phyloP scores from a whole-genome alignment of 2,113 vertebrate genomes.

The Chloropsis cyanopogon region DNA sequence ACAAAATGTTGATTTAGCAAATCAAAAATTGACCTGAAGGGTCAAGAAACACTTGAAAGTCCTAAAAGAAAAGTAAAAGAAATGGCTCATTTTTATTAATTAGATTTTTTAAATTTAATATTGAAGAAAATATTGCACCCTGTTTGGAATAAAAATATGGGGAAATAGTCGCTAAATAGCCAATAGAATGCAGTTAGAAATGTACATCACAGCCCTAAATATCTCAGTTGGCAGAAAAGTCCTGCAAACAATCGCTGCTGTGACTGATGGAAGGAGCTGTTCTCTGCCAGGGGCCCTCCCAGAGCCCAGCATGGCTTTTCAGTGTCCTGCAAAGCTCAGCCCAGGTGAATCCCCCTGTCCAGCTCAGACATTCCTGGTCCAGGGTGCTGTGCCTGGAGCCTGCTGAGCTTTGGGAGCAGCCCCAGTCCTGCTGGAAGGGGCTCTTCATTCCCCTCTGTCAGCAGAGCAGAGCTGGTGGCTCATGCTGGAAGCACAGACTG shows the following conservation, averaged over 20 bases:
- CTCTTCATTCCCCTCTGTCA: neutral
- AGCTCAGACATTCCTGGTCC: neutral
- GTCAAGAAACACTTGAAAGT: neutral
- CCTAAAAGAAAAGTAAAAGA: slow-evolving; percentile 8
- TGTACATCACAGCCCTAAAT: neutral
- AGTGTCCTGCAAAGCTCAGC: neutral
- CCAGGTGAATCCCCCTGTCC: neutral
- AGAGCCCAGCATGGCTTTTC: neutral
- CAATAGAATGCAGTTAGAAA: neutral
- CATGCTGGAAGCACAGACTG: neutral
- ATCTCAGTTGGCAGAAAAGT: neutral
- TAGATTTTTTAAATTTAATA: neutral
- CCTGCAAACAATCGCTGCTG: neutral
- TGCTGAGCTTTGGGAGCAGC: neutral
- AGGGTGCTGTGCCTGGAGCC: neutral
- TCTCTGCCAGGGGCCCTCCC: neutral
- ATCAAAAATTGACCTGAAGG: slow-evolving; percentile 1
- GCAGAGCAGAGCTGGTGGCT: neutral
- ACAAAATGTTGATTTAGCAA: slow-evolving; percentile 9
- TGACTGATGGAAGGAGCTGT: neutral
- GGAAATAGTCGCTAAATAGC: neutral
- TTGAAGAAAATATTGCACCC: neutral
- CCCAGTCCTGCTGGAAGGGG: neutral
- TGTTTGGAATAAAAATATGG: slow-evolving; percentile 10
- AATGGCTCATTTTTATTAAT: slow-evolving; percentile 40